Evolutionary conservation across 2,797 vertebrate genomes (phyloP).

Genomic region (Propithecus perrieri): DNA sequence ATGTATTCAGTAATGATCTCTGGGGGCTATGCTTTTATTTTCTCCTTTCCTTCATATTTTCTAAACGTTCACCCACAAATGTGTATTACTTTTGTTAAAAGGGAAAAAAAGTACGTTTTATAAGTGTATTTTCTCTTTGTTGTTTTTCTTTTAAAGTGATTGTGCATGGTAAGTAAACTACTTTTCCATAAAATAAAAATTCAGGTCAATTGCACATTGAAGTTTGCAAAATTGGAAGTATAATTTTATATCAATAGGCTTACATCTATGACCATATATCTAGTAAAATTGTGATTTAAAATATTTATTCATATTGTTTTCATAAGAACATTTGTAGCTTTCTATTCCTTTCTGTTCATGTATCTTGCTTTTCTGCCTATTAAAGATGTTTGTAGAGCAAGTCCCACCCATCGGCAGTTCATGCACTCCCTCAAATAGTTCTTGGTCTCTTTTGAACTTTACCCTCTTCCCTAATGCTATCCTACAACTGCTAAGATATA

Average conservation of each 20-base stretch:
- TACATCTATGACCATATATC: background rate
- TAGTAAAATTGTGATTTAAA: slow-evolving; percentile 2
- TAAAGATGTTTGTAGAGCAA: background rate
- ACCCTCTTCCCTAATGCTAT: background rate
- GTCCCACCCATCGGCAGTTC: background rate
- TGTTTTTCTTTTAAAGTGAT: background rate
- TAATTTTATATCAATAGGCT: background rate
- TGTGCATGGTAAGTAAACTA: background rate
- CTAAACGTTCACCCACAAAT: background rate
- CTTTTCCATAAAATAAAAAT: slow-evolving; percentile 43
- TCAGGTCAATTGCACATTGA: background rate
- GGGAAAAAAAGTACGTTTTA: background rate
- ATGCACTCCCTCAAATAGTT: background rate
- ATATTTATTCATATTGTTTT: background rate
- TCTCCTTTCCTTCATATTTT: background rate
- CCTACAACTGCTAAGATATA: background rate
- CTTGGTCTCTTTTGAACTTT: background rate
- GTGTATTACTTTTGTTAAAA: background rate
- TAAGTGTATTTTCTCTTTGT: background rate
- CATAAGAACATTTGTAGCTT: background rate
- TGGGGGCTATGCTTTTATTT: background rate
- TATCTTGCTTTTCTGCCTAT: background rate
- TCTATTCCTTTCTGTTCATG: background rate
- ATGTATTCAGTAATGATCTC: background rate
- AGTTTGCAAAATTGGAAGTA: slow-evolving; percentile 1